phyloP scores from a whole-genome alignment of 2,797 vertebrate genomes.

The Helicolenus hilgendorfi region DNA sequence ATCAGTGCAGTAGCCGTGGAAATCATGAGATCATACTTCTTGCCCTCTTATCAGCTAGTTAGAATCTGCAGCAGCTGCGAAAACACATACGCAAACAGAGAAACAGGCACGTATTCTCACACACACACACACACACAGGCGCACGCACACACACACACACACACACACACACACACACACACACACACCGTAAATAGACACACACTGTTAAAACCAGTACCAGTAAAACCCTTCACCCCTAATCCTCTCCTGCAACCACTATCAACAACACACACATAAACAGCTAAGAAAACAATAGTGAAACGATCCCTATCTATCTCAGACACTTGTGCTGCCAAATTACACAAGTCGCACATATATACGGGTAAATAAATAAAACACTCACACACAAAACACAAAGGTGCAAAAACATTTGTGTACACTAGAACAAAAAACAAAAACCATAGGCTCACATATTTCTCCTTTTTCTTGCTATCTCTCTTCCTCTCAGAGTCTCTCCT shows the following conservation, averaged over 20 bases:
- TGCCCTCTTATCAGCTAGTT: constrained; percentile 67
- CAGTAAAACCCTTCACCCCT: not conserved
- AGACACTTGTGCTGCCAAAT: constrained; percentile 44
- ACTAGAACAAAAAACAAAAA: not conserved
- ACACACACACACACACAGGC: not conserved
- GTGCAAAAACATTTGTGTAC: not conserved
- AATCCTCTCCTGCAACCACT: constrained; percentile 1
- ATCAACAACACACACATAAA: constrained; percentile 7
- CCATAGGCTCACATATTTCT: not conserved
- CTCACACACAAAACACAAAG: constrained; percentile 12
- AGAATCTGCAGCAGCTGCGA: constrained; percentile 79
- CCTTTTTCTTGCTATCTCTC: not conserved
- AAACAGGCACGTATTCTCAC: not conserved
- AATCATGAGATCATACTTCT: constrained; percentile 79
- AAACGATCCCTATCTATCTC: constrained; percentile 28
- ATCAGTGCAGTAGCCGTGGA: constrained; percentile 77
- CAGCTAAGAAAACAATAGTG: constrained; percentile 35
- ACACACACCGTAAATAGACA: constrained; percentile 20
- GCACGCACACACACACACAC: constrained; percentile 6
- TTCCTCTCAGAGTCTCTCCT: not conserved
- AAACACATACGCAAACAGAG: constrained; percentile 53
- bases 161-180: not conserved
- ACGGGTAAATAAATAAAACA: constrained; percentile 11
- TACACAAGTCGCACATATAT: constrained; percentile 9
- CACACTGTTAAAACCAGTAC: constrained; percentile 6